Evolutionary conservation across 2,797 vertebrate genomes (phyloP), one percentile per base, ranked within the genome.

Genomic region (Acipenser transmontanus): DNA sequence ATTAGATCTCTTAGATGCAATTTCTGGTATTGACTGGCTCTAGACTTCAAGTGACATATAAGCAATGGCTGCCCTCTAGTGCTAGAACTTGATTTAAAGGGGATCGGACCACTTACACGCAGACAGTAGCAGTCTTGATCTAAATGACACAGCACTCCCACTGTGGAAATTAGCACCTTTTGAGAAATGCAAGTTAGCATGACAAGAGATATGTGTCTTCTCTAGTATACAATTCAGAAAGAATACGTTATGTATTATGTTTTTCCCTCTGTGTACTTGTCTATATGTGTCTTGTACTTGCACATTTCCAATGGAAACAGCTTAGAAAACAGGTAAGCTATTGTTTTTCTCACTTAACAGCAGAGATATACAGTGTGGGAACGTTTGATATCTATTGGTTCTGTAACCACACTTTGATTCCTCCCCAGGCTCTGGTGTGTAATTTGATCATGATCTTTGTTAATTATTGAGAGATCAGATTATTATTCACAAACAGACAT

Each of bases 21-120:
- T 57, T 14, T 57, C 54, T 57, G 6, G 54, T 13, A 34, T 3
- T 34, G 34, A 34, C 34, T 34, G 34, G 34, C 34, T 34, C 1
- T 57, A 12, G 12, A 17, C 52, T 52, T 63, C 62, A 56, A 63
- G 49, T 47, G 49, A 68, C 67, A 65, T 63, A 68, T 74, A 71
- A 66, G 67, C 61, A 63, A 54, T 64, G 69, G 60, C 62, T 67
- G 72, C 72, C 72, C 69, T 61, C 72, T 74, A 63, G 69, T 71
- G 72, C 64, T 63, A 20, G 62, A 59, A 66, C 47, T 56, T 8
- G 48, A 52, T 60, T 62, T 13, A 5, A 67, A 56, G 60, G 50
- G 12, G 47, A 64, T 52, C 7, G 49, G n/a, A 56, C 34, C 11
- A 51, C 17, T 62, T 56, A 50, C 20, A 9, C 13, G 13, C 60